Base-by-base conservation (phyloP, 2,113 vertebrate species). In the Gavia stellata region DNA sequence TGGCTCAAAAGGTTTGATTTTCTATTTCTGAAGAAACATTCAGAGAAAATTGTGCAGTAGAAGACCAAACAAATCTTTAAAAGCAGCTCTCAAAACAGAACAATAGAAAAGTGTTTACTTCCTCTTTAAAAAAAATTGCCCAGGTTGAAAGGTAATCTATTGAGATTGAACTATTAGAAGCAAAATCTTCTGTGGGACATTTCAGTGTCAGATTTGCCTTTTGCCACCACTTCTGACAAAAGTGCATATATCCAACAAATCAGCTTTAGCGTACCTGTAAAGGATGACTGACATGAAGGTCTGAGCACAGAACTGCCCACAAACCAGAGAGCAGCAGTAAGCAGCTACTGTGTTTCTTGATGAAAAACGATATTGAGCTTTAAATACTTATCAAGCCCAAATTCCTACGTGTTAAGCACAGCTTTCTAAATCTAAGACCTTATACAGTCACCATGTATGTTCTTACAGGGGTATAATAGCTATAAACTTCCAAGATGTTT, bases 1-100 rank as follows among this genome's bases (percentile, higher is more conserved):
- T 7, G 13, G 62, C 79, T 94, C 42, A 68, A 40, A 83, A 92
- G 29, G 24, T 31, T 77, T 68, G 40, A 63, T 88, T 94, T 92
- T 61, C 67, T 92, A 40, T 81, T 88, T 88, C 62, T 1, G 0
- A 86, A 83, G 71, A 88, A 96, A 81, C 12, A 49, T 52, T 81
- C 45, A 87, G 55, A 61, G 74, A 88, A 86, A 95, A 72, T 26
- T 59, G 40, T 62, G 34, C 23, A 42, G 59, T 14, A 55, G 55
- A 67, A 50, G n/a, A 81, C 52, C n/a, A 92, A 95, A 74, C 33
- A 94, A 72, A 86, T 82, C 67, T 92, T 84, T 87, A 79, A 85
- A 89, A 87, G 36, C 56, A 78, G 50, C 45, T 89, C 56, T 96
- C 67, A 83, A 53, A 66, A 75, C 1, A 1, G 62, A 94, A 83